Percentiles rank a stretch among this genome's conserved stretches.
Evolutionary conservation across 2,888 invertebrate species (phyloP).

Genomic region (Thelaira solivaga): DNA sequence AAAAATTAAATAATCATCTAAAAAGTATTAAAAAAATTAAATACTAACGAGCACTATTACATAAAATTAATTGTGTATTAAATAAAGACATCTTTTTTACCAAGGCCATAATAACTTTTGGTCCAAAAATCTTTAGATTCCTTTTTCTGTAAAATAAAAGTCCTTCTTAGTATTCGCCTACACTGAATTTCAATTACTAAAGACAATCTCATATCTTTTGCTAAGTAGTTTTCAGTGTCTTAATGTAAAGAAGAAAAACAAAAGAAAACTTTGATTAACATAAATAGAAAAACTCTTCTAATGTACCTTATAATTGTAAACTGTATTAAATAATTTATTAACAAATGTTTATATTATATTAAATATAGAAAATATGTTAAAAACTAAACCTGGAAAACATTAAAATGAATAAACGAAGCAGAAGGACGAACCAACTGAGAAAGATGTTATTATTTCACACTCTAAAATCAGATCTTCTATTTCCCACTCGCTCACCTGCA

Average conservation of each 20-base stretch:
- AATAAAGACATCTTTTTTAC: not conserved
- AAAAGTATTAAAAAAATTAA: slow-evolving; percentile 54
- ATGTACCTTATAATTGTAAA: slow-evolving; percentile 54
- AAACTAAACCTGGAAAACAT: not conserved
- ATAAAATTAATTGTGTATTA: slow-evolving; percentile 61
- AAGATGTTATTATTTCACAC: not conserved
- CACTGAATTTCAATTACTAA: slow-evolving; percentile 2
- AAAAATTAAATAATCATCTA: slow-evolving; percentile 61
- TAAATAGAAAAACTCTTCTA: slow-evolving; percentile 35
- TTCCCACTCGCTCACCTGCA: no score
- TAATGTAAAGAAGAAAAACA: not conserved
- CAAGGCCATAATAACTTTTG: not conserved
- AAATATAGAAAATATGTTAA: not conserved
- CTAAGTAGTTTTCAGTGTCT: not conserved
- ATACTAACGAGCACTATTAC: not conserved
- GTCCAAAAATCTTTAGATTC: not conserved
- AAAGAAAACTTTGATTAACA: not conserved
- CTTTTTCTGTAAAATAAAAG: not conserved
- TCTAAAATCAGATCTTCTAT: not conserved
- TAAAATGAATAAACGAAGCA: not conserved
- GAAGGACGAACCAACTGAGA: slow-evolving; percentile 19
- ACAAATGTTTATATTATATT: slow-evolving; percentile 35
- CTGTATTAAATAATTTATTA: slow-evolving; percentile 25
- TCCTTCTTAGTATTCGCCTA: not conserved
- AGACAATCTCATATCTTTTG: slow-evolving; percentile 23